Percentiles rank a stretch among this genome's conserved stretches.
Evolutionary conservation across 64 coral and sea anemone species (phyloP).

Genomic region (Orbicella faveolata): DNA sequence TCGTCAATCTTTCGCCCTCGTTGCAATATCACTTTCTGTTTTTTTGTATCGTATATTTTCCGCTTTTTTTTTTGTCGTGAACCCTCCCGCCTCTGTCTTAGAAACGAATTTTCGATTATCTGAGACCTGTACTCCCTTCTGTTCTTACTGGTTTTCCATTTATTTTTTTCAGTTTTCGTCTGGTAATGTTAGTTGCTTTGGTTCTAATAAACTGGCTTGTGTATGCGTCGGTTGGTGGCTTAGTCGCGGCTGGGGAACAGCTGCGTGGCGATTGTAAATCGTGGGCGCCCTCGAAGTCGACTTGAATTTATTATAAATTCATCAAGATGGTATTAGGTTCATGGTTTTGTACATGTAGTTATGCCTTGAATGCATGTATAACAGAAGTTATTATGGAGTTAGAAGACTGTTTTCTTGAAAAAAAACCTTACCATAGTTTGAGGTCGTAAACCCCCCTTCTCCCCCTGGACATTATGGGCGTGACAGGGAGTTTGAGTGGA

Average conservation of each 20-base stretch:
- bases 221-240: neutral
- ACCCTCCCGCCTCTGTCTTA: neutral
- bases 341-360: neutral
- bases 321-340: neutral
- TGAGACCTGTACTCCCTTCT: neutral
- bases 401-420: too few species aligned
- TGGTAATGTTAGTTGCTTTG: neutral
- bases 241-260: neutral
- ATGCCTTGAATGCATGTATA: too few species aligned
- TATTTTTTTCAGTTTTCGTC: neutral
- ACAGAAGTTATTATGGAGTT: too few species aligned
- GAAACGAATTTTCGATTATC: neutral
- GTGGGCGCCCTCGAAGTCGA: conserved; percentile 18
- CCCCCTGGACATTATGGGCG: neutral
- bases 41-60: neutral
- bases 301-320: conserved; percentile 41
- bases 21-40: neutral
- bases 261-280: neutral
- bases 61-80: neutral
- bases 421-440: neutral
- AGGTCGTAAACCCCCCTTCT: neutral
- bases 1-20: neutral
- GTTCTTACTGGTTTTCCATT: neutral
- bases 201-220: neutral
- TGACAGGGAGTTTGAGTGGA: neutral